phyloP scores from a whole-genome alignment of 2,113 vertebrate species.

The Ochotona curzoniae region DNA sequence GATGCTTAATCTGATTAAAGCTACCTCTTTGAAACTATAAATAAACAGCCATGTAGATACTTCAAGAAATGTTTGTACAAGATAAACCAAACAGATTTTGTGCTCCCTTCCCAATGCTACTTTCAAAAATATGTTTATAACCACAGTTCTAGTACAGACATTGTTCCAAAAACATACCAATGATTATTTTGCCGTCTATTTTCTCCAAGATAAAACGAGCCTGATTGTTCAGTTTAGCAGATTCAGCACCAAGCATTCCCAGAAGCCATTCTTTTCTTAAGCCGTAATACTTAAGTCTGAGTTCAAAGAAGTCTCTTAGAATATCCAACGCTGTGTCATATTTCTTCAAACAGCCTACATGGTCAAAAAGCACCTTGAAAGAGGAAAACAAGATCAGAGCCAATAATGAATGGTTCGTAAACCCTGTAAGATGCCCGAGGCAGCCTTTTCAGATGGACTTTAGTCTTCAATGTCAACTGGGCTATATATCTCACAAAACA shows the following conservation, averaged over 20 bases:
- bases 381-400: not conserved
- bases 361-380: constrained; percentile 97
- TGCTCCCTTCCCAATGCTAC: not conserved
- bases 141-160: not conserved
- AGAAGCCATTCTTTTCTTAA: constrained; percentile 97
- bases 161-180: constrained; percentile 88
- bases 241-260: constrained; percentile 95
- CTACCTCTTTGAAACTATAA: constrained; percentile 27
- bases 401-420: not conserved
- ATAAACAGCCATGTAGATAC: not conserved
- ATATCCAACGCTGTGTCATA: constrained; percentile 93
- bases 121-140: constrained; percentile 22
- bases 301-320: constrained; percentile 94
- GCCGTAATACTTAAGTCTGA: constrained; percentile 93
- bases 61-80: constrained; percentile 7
- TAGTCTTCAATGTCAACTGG: constrained; percentile 17
- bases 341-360: constrained; percentile 96
- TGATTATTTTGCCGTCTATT: constrained; percentile 95
- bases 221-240: constrained; percentile 94
- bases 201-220: constrained; percentile 99
- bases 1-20: constrained; percentile 27
- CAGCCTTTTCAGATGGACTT: constrained; percentile 3
- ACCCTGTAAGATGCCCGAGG: constrained; percentile 11
- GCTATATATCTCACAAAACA: not conserved
- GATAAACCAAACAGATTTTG: constrained; percentile 45